A percentile compares a stretch with the other conserved stretches of the same genome.
These are phyloP conservation scores for Poecilia picta DNA, from an alignment of 2,797 vertebrate species.

Conservation along the genomic window DNA sequence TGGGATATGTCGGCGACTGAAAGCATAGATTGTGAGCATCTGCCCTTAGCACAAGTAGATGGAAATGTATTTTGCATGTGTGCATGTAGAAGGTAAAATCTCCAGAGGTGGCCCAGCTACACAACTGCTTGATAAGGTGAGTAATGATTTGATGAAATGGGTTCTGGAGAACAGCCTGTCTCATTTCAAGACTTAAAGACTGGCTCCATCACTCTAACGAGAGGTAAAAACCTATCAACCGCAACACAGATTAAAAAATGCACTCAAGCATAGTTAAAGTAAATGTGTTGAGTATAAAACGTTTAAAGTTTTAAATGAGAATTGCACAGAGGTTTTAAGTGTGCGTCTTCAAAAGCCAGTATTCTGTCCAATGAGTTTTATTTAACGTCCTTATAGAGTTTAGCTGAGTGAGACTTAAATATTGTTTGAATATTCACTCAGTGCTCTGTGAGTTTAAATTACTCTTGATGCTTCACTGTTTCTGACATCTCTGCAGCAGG, in stretches of 20 bases:
- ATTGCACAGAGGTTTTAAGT: conserved; percentile 9
- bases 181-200: conserved; percentile 45
- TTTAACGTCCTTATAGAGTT: conserved; percentile 28
- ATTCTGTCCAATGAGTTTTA: conserved; percentile 27
- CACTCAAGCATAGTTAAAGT: conserved; percentile 19
- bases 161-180: conserved; percentile 46
- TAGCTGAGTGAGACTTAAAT: conserved; percentile 46
- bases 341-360: not conserved
- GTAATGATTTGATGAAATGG: conserved; percentile 67
- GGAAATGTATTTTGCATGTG: conserved; percentile 4
- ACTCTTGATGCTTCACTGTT: conserved; percentile 45
- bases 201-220: conserved; percentile 36
- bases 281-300: not conserved
- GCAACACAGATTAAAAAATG: conserved; percentile 41
- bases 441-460: conserved; percentile 31
- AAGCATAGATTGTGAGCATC: not conserved
- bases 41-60: not conserved
- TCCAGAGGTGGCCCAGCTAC: conserved; percentile 27
- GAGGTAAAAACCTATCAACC: conserved; percentile 50
- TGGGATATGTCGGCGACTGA: not conserved
- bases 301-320: not conserved
- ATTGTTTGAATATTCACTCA: conserved; percentile 42
- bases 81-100: conserved; percentile 22
- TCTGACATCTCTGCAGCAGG: conserved; percentile 40
- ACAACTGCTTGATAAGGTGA: conserved; percentile 46